Conservation (phyloP, 2,888 invertebrate species). For the Dromius quadrimaculatus region DNA sequence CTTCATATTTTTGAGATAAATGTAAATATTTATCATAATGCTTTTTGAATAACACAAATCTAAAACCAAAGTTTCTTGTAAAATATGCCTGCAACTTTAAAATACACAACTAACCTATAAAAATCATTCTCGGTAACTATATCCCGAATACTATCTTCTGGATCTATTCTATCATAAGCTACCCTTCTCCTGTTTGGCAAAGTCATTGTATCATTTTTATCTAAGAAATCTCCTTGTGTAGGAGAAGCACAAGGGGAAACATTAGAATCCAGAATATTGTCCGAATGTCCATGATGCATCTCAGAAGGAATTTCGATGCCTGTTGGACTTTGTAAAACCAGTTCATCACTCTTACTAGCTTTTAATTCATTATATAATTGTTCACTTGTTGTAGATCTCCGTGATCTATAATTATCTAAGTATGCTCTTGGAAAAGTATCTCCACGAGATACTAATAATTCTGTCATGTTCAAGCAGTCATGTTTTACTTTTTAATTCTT, state of each 20-base stretch:
- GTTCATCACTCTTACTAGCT: constrained; percentile 69
- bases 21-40: constrained; percentile 75
- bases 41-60: constrained; percentile 74
- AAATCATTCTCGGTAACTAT: constrained; percentile 75
- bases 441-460: constrained; percentile 65
- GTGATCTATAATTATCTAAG: constrained; percentile 64
- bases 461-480: constrained; percentile 61
- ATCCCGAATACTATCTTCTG: constrained; percentile 74
- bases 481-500: constrained; percentile 38
- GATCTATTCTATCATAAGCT: constrained; percentile 70
- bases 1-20: constrained; percentile 73
- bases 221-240: constrained; percentile 61
- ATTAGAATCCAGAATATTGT: constrained; percentile 64
- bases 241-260: constrained; percentile 62
- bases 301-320: constrained; percentile 64
- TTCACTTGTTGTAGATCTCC: constrained; percentile 62
- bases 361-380: constrained; percentile 66
- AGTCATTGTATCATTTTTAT: constrained; percentile 61
- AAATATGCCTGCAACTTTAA: no score
- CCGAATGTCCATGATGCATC: constrained; percentile 67
- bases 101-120: constrained; percentile 69
- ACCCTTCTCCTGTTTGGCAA: constrained; percentile 62
- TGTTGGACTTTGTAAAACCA: constrained; percentile 67
- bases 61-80: constrained; percentile 58
- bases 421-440: constrained; percentile 67